Conservation (phyloP, 2,888 invertebrate species). For the Leptinotarsa peninsularis region DNA sequence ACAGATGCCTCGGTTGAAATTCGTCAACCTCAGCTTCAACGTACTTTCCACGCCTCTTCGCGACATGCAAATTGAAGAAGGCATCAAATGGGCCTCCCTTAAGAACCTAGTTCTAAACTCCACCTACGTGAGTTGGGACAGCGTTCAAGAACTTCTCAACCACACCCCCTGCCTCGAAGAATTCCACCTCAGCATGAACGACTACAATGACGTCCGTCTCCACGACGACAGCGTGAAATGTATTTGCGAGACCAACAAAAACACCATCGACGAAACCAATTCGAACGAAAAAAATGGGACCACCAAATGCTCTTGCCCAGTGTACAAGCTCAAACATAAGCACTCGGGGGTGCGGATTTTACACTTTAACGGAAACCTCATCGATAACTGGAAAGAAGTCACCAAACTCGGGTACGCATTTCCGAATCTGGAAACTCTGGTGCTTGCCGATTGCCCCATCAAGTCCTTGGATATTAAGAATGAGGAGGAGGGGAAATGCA, state of each 20-base stretch:
- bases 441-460: conserved; percentile 88
- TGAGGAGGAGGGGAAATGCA: conserved; percentile 43
- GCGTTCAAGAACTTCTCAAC: conserved; percentile 80
- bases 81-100: conserved; percentile 71
- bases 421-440: conserved; percentile 85
- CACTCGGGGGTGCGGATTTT: conserved; percentile 81
- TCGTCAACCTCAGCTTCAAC: conserved; percentile 93
- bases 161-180: conserved; percentile 87
- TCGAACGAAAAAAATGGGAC: conserved; percentile 32
- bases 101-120: conserved; percentile 88
- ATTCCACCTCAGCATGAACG: conserved; percentile 91
- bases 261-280: conserved; percentile 45
- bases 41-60: conserved; percentile 77
- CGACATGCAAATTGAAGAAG: conserved; percentile 59
- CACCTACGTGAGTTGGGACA: conserved; percentile 87
- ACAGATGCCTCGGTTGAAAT: conserved; percentile 89
- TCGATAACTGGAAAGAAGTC: conserved; percentile 87
- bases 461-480: conserved; percentile 66
- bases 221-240: conserved; percentile 64
- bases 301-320: conserved; percentile 20
- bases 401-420: conserved; percentile 87
- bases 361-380: conserved; percentile 89
- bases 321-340: conserved; percentile 53
- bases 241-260: conserved; percentile 42
- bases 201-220: conserved; percentile 82